These are phyloP conservation scores for Amiota minor DNA, from an alignment of 2,888 invertebrate species.

Conservation along the genomic window DNA sequence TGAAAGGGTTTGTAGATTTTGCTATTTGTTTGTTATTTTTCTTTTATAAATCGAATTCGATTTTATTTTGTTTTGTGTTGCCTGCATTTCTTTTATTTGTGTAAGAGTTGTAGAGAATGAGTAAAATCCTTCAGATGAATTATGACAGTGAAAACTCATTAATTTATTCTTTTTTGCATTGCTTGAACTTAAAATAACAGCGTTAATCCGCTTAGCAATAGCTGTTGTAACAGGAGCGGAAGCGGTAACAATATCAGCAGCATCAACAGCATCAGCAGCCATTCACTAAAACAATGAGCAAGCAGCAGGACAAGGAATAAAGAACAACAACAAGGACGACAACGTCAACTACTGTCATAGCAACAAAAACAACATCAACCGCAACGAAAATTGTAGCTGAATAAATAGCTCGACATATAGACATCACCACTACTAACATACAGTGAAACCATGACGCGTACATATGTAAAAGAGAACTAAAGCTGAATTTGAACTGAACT, in stretches of 20 bases:
- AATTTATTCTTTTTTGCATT: constrained; percentile 69
- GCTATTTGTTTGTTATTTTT: background rate
- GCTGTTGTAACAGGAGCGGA: constrained; percentile 23
- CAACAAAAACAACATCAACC: constrained; percentile 19
- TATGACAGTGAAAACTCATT: constrained; percentile 68
- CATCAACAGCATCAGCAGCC: constrained; percentile 36
- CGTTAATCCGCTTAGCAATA: constrained; percentile 64
- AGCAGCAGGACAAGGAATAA: constrained; percentile 5
- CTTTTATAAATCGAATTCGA: background rate
- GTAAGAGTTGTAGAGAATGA: background rate
- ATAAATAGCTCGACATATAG: background rate
- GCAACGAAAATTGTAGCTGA: background rate
- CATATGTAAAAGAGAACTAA: constrained; percentile 38
- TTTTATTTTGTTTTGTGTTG: background rate
- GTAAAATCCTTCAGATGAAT: constrained; percentile 39
- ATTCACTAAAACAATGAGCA: constrained; percentile 25
- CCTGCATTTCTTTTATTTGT: background rate
- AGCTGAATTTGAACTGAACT: constrained; percentile 27
- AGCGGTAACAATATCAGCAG: constrained; percentile 60
- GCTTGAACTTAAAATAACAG: constrained; percentile 67
- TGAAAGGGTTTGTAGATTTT: background rate
- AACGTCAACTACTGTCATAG: constrained; percentile 19
- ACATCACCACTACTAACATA: no score
- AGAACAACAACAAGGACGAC: constrained; percentile 18
- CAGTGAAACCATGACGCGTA: no score